Conservation (phyloP, 2,888 invertebrate species). For the Xanthostigma xanthostigma region DNA sequence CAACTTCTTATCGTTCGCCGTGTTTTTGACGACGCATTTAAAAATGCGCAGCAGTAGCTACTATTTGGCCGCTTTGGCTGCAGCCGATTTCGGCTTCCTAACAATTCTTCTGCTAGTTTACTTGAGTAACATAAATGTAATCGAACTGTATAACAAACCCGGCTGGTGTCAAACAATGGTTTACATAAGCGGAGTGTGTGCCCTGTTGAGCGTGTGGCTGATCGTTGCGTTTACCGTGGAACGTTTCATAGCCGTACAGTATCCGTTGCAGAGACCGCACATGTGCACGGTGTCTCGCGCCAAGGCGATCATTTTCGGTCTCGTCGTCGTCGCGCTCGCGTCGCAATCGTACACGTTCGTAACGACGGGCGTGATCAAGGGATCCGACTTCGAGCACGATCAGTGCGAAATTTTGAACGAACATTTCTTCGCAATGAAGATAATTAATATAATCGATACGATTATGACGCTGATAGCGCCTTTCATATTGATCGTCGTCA, state of each 20-base stretch:
- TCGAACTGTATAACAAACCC: constrained; percentile 33
- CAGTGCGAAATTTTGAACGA: constrained; percentile 34
- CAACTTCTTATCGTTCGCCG: constrained; percentile 40
- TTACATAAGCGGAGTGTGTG: constrained; percentile 37
- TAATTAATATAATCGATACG: constrained; percentile 43
- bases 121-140: constrained; percentile 32
- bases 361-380: constrained; percentile 27
- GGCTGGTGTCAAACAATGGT: constrained; percentile 40
- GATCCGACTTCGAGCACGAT: constrained; percentile 11
- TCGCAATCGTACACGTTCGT: constrained; percentile 29
- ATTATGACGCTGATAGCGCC: constrained; percentile 46
- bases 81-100: constrained; percentile 43
- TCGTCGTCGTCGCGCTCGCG: constrained; percentile 29
- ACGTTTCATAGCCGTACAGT: constrained; percentile 50
- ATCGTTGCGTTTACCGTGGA: constrained; percentile 56
- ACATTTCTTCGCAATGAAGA: constrained; percentile 34
- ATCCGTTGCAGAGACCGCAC: constrained; percentile 39
- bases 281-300: constrained; percentile 45
- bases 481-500: constrained; percentile 39
- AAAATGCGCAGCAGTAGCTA: constrained; percentile 46
- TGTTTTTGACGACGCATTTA: constrained; percentile 42
- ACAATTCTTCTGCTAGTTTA: constrained; percentile 36
- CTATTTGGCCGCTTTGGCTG: constrained; percentile 44
- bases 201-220: constrained; percentile 50
- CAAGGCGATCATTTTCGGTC: constrained; percentile 32